Evolutionary conservation across 2,797 vertebrate genomes (phyloP).

Genomic region (Chlorospingus semifuscus): DNA sequence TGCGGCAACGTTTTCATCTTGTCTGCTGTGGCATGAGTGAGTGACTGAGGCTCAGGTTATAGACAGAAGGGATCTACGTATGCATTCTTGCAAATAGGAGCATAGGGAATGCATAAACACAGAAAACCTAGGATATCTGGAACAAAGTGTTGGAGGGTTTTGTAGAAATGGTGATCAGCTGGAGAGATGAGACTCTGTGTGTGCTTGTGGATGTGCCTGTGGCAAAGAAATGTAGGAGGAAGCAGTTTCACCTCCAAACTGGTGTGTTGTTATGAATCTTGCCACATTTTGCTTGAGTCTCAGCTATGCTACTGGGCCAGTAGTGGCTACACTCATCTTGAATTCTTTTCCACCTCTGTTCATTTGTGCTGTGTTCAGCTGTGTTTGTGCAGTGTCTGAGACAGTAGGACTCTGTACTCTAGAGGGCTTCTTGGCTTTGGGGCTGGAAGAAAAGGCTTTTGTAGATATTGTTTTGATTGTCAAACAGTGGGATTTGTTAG

Average conservation of each 20-base stretch:
- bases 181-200: not conserved
- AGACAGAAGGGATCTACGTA: not conserved
- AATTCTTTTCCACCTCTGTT: not conserved
- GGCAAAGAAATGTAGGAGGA: not conserved
- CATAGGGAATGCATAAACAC: not conserved
- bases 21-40: not conserved
- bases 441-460: not conserved
- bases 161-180: not conserved
- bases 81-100: not conserved
- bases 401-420: not conserved
- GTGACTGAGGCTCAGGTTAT: not conserved
- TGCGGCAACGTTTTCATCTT: not conserved
- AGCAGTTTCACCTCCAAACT: not conserved
- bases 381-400: not conserved
- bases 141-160: not conserved
- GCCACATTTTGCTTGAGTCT: not conserved
- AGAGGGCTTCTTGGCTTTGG: not conserved
- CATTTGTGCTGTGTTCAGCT: not conserved
- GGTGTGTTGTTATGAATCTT: not conserved
- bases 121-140: not conserved
- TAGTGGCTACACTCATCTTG: not conserved
- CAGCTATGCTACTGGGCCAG: not conserved
- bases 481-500: not conserved
- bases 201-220: not conserved
- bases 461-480: not conserved